Base-by-base conservation (phyloP, 2,113 vertebrate genomes). In the Thermophis baileyi region DNA sequence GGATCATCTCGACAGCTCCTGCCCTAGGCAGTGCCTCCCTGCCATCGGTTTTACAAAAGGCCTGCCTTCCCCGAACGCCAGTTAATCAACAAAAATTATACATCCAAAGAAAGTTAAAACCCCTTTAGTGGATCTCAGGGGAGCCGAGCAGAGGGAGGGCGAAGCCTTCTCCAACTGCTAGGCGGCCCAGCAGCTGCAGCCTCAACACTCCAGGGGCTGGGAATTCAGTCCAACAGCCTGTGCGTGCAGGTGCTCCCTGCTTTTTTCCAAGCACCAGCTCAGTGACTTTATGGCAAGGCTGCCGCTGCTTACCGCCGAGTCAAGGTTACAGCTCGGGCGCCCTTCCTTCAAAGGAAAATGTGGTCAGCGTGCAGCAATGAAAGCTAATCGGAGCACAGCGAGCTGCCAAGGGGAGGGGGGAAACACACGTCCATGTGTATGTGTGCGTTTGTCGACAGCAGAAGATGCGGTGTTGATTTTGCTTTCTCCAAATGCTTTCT, bases 41-140 rank as follows among this genome's bases (percentile, higher is more conserved):
- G 89, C 91, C 94, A 96, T 89, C 93, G 14, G 55, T 30, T 93
- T 92, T 93, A 16, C 94, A 96, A 95, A 96, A 96, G 92, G 85
- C 14, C 93, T 40, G 95, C 50, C 91, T 95, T 96, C 94, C 95
- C 91, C 91, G 92, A 96, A 94, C 94, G 96, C 91, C 92, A 95
- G 94, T 95, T 97, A 95, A 97, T 96, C 95, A 96, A 95, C 94
- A 94, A 25, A 94, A 97, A 97, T 96, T 93, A 93, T 86, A 96
- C 89, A 95, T 90, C 93, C 94, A 90, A 95, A 91, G 92, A 90
- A 96, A 96, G 96, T 87, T 88, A 92, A 94, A 96, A 74, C 91
- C 91, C 74, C 91, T 94, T 87, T 88, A 3, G 90, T 1, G 30
- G 51, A 50, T 95, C 95, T 94, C 90, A 0, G 25, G 94, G 94